Conservation (phyloP, 2,113 vertebrate species). For the Lagopus muta region DNA sequence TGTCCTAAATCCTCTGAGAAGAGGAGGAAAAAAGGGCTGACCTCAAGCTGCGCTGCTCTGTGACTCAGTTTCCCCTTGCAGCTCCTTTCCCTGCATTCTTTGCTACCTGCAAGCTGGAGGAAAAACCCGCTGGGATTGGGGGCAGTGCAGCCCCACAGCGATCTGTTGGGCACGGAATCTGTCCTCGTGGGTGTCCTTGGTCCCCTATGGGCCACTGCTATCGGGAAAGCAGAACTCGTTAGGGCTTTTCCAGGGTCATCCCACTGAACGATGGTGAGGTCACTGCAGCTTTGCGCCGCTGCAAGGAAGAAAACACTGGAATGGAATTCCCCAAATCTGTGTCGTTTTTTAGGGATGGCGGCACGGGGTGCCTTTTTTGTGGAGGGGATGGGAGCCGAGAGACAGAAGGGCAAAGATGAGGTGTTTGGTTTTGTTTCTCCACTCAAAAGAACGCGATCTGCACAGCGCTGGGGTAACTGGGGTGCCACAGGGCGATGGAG, state of each 20-base stretch:
- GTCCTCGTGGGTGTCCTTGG: background rate
- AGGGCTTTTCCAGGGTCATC: background rate
- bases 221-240: background rate
- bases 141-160: background rate
- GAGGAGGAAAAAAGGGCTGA: background rate
- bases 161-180: background rate
- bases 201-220: background rate
- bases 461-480: background rate
- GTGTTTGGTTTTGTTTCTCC: background rate
- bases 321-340: background rate
- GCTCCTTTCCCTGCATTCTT: background rate
- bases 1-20: background rate
- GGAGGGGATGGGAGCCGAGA: background rate
- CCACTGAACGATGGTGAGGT: background rate
- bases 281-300: too few species aligned
- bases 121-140: background rate
- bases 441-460: background rate
- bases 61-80: background rate
- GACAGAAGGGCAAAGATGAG: background rate
- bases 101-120: background rate
- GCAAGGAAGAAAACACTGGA: background rate
- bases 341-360: background rate
- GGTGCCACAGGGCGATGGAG: background rate
- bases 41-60: background rate
- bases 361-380: rapidly evolving